Evolutionary conservation across 2,113 vertebrate species (phyloP).

Genomic region (Boleophthalmus pectinirostris): DNA sequence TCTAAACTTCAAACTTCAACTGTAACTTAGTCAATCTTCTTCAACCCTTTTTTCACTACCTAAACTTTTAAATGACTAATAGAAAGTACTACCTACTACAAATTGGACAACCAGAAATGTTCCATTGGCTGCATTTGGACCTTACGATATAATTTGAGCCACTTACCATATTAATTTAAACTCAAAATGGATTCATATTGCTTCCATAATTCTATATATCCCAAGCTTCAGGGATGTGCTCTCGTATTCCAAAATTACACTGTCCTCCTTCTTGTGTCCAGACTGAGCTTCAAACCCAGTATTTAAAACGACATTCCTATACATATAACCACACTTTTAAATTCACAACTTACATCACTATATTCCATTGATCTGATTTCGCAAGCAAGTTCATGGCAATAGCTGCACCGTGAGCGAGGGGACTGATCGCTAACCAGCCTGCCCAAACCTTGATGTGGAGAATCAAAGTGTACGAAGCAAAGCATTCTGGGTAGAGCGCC

Average conservation of each 20-base stretch:
- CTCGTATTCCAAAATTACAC: not conserved
- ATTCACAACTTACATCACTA: not conserved
- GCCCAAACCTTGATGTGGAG: slow-evolving; percentile 16
- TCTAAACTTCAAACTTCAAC: too few relatives aligned
- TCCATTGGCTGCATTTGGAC: too few relatives aligned
- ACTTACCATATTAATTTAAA: too few relatives aligned
- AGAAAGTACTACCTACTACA: too few relatives aligned
- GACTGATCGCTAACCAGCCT: slow-evolving; percentile 10
- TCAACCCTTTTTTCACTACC: too few relatives aligned
- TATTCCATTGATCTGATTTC: not conserved
- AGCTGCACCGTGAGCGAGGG: not conserved
- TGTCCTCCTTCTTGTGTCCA: not conserved
- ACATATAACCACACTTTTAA: not conserved
- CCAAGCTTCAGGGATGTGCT: not conserved
- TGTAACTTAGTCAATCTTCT: too few relatives aligned
- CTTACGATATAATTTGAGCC: too few relatives aligned
- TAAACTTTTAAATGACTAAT: too few relatives aligned
- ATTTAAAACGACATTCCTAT: not conserved
- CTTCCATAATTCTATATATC: not conserved
- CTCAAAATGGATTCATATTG: not conserved
- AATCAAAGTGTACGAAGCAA: slow-evolving; percentile 49
- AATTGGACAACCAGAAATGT: too few relatives aligned
- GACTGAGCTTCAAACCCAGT: not conserved
- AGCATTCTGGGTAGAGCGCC: slow-evolving; percentile 64
- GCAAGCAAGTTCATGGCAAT: slow-evolving; percentile 3